phyloP scores from a whole-genome alignment of 1,140 invertebrate species.

The Chrysomallon squamiferum region DNA sequence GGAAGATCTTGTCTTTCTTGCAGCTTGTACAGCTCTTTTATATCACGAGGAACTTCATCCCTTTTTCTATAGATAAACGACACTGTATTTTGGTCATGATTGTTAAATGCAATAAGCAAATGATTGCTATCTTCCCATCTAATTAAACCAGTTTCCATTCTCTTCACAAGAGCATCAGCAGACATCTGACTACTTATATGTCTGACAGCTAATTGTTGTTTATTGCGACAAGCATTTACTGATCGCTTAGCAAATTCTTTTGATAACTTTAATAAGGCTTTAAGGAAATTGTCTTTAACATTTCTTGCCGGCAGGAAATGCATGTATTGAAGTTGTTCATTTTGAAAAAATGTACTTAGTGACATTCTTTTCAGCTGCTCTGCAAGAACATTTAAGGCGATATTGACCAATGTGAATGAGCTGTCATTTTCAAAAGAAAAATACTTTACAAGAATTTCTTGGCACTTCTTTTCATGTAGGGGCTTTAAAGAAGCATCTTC shows the following conservation, averaged over 20 bases:
- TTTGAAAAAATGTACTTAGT: slow-evolving; percentile 23
- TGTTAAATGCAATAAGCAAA: slow-evolving; percentile 22
- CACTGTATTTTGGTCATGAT: slow-evolving; percentile 21
- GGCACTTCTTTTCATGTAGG: neutral
- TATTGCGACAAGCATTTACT: slow-evolving; percentile 12
- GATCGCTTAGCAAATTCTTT: slow-evolving; percentile 26
- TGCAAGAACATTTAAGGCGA: slow-evolving; percentile 20
- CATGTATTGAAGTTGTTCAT: slow-evolving; percentile 9
- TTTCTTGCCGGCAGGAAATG: neutral
- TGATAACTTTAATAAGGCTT: slow-evolving; percentile 10
- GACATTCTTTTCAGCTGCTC: slow-evolving; percentile 29
- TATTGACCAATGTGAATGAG: neutral
- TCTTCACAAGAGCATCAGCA: neutral
- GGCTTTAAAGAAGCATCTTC: neutral
- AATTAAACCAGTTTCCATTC: slow-evolving; percentile 16
- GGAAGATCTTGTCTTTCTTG: slow-evolving; percentile 17
- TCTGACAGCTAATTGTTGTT: neutral
- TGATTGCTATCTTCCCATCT: slow-evolving; percentile 31
- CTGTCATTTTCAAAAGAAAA: neutral
- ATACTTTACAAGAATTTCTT: neutral
- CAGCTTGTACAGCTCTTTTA: slow-evolving; percentile 19
- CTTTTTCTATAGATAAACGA: slow-evolving; percentile 20
- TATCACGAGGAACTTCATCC: slow-evolving; percentile 10
- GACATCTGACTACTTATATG: neutral
- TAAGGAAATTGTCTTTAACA: slow-evolving; percentile 11